Conservation (phyloP, 2,888 invertebrate genomes). For the Eupithecia exiguata region DNA sequence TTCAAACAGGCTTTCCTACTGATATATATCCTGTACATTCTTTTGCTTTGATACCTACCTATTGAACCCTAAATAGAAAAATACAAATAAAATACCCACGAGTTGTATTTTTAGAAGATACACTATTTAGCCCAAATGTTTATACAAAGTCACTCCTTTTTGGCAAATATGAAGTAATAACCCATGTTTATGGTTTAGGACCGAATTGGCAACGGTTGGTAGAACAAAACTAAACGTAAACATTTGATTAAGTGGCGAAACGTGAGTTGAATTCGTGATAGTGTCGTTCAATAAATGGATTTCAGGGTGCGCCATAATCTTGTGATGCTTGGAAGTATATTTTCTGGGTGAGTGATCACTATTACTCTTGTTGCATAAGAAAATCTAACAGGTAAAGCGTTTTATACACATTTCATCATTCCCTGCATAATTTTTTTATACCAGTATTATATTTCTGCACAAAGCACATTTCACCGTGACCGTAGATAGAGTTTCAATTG, state of each 20-base stretch:
- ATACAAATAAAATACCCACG: neutral
- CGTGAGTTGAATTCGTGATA: slow-evolving; percentile 76
- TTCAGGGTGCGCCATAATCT: slow-evolving; percentile 45
- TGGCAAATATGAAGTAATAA: neutral
- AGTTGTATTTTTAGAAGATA: neutral
- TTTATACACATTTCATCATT: neutral
- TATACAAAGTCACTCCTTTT: neutral
- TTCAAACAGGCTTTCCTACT: slow-evolving; percentile 93
- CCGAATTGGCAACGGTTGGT: neutral
- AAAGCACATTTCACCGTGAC: slow-evolving; percentile 35
- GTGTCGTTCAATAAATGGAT: slow-evolving; percentile 67
- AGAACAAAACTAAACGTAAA: slow-evolving; percentile 58
- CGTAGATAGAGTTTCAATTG: slow-evolving; percentile 54
- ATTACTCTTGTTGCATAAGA: neutral
- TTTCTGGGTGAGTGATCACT: slow-evolving; percentile 42
- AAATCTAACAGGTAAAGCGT: neutral
- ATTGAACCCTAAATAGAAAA: slow-evolving; percentile 1
- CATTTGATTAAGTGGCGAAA: slow-evolving; percentile 65
- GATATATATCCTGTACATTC: slow-evolving; percentile 94
- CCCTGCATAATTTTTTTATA: neutral
- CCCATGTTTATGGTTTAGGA: neutral
- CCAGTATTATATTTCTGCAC: neutral
- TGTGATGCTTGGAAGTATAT: slow-evolving; percentile 65
- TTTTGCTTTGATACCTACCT: slow-evolving; percentile 89
- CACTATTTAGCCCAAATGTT: neutral